Base-by-base conservation (phyloP, 2,797 vertebrate species). In the Pangasius mekongensis region DNA sequence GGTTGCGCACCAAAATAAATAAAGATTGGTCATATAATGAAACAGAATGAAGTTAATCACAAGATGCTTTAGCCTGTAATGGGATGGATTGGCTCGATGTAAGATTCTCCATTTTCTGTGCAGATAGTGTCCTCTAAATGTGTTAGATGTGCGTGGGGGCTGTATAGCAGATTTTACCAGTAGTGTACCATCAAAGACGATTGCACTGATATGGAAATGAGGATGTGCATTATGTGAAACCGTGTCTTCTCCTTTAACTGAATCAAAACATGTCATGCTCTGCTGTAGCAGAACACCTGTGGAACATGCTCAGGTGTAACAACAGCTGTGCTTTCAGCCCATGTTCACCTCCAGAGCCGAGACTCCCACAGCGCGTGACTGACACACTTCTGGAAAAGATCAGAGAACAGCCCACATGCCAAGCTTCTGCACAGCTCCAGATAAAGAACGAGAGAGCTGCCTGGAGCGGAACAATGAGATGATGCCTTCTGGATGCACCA, bases 381-480 rank as follows among this genome's bases (percentile, higher is more conserved):
- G 87, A 92, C 76, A 88, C 74, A 71, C 60, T 85, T 87, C 49
- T 90, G 83, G 30, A 90, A 89, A 87, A 86, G 90, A 90, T 88
- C 88, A 86, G 71, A 89, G 58, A 69, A 66, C 69, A 39, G 66
- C 84, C 86, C 71, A 52, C 47, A 27, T 90, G 87, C 89, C 67
- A 69, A 18, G 89, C 89, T 85, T 86, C 87, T 90, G 89, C 89
- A 87, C 67, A 87, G 83, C 82, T 84, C 30, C 87, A 86, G 90
- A 91, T 90, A 91, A 91, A 91, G 86, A 89, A 85, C 20, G 77
- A 85, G 73, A 83, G 86, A 78, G 77, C 67, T 86, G 89, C 71
- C 62, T 82, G 56, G 83, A 86, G 80, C 71, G 54, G 76, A 87
- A 89, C 88, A 88, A 90, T 89, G 54, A 74, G 76, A 88, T 83